Conservation (phyloP, 2,888 invertebrate genomes). For the Stenotaenia linearis region DNA sequence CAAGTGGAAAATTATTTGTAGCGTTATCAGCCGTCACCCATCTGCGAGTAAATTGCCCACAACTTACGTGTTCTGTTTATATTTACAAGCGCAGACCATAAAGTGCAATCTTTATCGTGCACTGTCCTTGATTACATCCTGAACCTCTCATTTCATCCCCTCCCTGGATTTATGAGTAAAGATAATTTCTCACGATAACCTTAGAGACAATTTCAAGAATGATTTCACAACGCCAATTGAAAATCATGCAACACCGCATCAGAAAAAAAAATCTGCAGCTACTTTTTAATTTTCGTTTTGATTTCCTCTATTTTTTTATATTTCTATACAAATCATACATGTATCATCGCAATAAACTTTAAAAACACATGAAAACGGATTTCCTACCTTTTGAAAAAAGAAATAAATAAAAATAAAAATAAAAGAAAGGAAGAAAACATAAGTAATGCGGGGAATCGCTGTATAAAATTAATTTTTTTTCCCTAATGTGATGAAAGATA, state of each 20-base stretch:
- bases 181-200: conserved; percentile 19
- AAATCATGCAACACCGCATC: neutral
- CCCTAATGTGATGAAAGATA: neutral
- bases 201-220: conserved; percentile 19
- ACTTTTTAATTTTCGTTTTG: neutral
- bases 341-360: neutral
- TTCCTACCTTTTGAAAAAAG: neutral
- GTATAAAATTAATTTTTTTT: conserved; percentile 6
- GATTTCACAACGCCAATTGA: conserved; percentile 19
- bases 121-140: conserved; percentile 19
- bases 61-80: conserved; percentile 19
- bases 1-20: conserved; percentile 19
- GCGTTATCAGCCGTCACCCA: conserved; percentile 19
- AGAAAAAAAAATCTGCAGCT: neutral
- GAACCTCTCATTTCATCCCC: conserved; percentile 19
- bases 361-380: neutral
- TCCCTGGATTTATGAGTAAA: conserved; percentile 15
- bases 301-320: neutral
- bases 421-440: neutral
- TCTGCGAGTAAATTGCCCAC: conserved; percentile 19
- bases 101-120: conserved; percentile 19
- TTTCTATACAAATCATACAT: neutral
- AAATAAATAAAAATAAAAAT: neutral
- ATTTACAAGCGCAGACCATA: conserved; percentile 19
- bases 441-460: neutral